phyloP scores from a whole-genome alignment of 2,797 vertebrate genomes.

The Spinus olivaceus region DNA sequence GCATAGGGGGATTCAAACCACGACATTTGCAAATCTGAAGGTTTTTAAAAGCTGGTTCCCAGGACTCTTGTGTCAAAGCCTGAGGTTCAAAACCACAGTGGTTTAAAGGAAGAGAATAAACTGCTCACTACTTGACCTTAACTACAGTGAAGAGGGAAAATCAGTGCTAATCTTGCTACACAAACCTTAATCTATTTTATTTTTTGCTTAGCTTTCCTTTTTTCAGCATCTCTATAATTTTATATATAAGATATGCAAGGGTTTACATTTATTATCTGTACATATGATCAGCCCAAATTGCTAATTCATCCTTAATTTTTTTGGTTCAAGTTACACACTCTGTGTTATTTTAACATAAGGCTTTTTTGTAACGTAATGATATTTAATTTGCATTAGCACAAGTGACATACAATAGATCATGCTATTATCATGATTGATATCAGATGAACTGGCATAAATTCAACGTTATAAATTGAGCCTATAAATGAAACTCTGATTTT shows the following conservation, averaged over 20 bases:
- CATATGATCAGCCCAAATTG: background rate
- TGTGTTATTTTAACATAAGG: slow-evolving; percentile 77
- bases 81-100: background rate
- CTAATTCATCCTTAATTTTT: slow-evolving; percentile 50
- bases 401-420: slow-evolving; percentile 83
- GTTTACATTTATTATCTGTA: slow-evolving; percentile 8
- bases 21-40: background rate
- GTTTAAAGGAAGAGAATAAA: slow-evolving; percentile 26
- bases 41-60: background rate
- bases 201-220: slow-evolving; percentile 27
- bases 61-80: background rate
- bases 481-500: slow-evolving; percentile 85
- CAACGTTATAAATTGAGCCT: slow-evolving; percentile 83
- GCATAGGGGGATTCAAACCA: background rate
- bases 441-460: slow-evolving; percentile 84
- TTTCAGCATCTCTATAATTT: background rate
- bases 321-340: slow-evolving; percentile 59
- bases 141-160: background rate
- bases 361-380: slow-evolving; percentile 77
- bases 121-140: slow-evolving; percentile 25
- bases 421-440: slow-evolving; percentile 85
- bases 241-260: background rate
- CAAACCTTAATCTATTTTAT: background rate
- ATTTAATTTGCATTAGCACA: slow-evolving; percentile 82
- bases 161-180: slow-evolving; percentile 20